phyloP scores from a whole-genome alignment of 1,140 invertebrate species.

The Drosophila equinoxialis region DNA sequence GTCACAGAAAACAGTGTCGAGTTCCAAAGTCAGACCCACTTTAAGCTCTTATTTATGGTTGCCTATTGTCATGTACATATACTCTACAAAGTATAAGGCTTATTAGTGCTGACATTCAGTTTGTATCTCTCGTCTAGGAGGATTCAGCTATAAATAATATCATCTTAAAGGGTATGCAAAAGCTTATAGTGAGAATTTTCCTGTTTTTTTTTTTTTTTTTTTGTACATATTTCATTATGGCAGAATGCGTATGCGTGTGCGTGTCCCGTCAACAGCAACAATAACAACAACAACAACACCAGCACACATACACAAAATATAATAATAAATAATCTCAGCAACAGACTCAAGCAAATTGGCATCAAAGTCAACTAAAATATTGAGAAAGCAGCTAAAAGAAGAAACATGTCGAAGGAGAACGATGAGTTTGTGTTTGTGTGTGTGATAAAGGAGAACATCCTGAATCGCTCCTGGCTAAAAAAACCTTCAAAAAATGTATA shows the following conservation, averaged over 20 bases:
- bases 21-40: conserved; percentile 17
- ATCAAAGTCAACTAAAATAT: conserved; percentile 5
- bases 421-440: neutral
- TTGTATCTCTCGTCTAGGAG: no score
- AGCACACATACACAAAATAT: neutral
- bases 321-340: conserved; percentile 8
- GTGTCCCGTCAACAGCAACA: neutral
- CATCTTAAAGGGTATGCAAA: neutral
- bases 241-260: neutral
- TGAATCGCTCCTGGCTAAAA: conserved; percentile 13
- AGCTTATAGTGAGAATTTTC: neutral
- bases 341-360: conserved; percentile 12
- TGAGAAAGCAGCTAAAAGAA: neutral
- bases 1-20: conserved; percentile 26
- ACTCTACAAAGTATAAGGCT: no score
- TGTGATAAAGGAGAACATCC: neutral
- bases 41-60: conserved; percentile 62
- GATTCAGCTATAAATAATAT: no score
- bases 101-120: no score
- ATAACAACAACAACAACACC: neutral
- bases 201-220: neutral
- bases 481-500: no score
- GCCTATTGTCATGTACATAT: conserved; percentile 18
- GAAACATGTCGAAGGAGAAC: neutral
- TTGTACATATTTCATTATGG: conserved; percentile 4